Evolutionary conservation across 2,888 invertebrate species (phyloP).

Genomic region (Caenorhabditis wallacei): DNA sequence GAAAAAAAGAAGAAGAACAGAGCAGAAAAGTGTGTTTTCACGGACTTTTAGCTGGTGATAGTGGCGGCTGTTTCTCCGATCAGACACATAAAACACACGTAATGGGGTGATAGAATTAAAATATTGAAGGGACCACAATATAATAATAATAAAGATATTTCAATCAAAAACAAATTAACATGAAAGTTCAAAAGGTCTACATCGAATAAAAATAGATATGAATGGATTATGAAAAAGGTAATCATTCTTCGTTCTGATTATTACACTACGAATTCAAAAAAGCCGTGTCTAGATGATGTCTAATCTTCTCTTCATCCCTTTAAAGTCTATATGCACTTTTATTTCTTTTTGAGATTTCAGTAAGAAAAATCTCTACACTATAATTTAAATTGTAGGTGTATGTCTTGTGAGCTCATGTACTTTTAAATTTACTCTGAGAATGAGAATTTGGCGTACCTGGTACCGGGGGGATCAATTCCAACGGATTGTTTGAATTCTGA

Average conservation of each 20-base stretch:
- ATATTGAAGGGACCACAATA: background rate
- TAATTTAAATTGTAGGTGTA: slow-evolving; percentile 25
- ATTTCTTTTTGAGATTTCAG: background rate
- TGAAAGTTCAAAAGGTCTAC: background rate
- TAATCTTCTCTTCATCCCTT: background rate
- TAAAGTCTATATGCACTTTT: slow-evolving; percentile 20
- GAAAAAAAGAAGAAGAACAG: slow-evolving; percentile 11
- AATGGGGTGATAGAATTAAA: slow-evolving; percentile 6
- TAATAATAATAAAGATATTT: background rate
- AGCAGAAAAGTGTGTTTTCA: slow-evolving; percentile 28
- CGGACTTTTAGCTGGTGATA: background rate
- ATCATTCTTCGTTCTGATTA: slow-evolving; percentile 2
- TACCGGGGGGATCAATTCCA: slow-evolving; percentile 15
- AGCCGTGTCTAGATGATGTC: background rate
- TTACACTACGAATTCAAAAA: slow-evolving; percentile 6
- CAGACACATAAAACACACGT: slow-evolving; percentile 47
- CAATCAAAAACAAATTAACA: background rate
- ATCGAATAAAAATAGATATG: background rate
- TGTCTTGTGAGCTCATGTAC: slow-evolving; percentile 23
- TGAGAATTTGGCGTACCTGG: background rate
- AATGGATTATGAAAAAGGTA: background rate
- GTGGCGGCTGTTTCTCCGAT: slow-evolving; percentile 33
- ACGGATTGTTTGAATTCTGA: slow-evolving; percentile 14
- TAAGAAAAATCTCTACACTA: background rate
- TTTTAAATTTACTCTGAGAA: background rate